A percentile compares a stretch with the other conserved stretches of the same genome.
These are phyloP conservation scores for Daktulosphaira vitifoliae DNA, from an alignment of 1,140 invertebrate species.

Conservation along the genomic window DNA sequence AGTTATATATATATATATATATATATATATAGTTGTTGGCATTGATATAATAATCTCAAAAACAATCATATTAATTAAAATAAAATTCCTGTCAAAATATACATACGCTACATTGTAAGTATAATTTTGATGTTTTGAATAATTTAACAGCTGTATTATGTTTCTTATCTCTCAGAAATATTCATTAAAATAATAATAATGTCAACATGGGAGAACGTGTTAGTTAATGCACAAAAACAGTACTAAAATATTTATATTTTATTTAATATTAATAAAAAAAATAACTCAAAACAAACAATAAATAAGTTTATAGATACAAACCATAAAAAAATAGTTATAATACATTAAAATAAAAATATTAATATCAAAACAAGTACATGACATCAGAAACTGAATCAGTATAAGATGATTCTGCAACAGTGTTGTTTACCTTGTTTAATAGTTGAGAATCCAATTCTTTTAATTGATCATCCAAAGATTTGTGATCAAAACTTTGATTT, in stretches of 20 bases:
- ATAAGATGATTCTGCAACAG: slow-evolving; percentile 28
- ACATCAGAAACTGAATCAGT: slow-evolving; percentile 30
- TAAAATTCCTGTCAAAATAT: no score
- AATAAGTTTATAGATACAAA: background rate
- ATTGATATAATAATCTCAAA: no score
- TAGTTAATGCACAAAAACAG: background rate
- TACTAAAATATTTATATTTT: background rate
- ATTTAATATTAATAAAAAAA: slow-evolving; percentile 3
- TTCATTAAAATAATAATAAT: no score
- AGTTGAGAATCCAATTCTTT: slow-evolving; percentile 68
- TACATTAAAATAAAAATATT: slow-evolving; percentile 12
- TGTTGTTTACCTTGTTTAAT: slow-evolving; percentile 56
- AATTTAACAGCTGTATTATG: no score
- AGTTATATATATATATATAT: no score
- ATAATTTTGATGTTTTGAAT: no score
- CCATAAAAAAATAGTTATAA: slow-evolving; percentile 18
- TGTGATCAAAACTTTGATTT: slow-evolving; percentile 60
- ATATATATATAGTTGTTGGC: no score
- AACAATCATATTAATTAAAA: no score
- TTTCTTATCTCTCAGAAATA: no score
- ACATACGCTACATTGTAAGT: no score
- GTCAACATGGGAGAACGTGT: slow-evolving; percentile 27
- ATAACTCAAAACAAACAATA: slow-evolving; percentile 10
- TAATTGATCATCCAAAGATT: slow-evolving; percentile 69
- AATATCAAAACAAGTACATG: slow-evolving; percentile 30